phyloP scores from a whole-genome alignment of 2,797 vertebrate species.

The Gorsachius magnificus region DNA sequence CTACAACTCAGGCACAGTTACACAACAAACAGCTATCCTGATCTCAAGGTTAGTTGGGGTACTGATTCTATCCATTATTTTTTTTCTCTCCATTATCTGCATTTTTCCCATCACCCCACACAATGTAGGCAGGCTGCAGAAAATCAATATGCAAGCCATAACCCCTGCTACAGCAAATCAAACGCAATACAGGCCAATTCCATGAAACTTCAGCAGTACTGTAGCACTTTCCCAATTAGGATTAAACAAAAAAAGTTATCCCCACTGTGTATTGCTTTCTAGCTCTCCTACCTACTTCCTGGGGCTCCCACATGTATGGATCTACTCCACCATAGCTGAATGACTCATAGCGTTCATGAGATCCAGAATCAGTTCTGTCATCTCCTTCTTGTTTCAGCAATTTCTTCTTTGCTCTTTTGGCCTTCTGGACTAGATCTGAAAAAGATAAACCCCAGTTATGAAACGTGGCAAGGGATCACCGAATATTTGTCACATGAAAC shows the following conservation, averaged over 20 bases:
- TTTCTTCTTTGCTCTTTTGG: slow-evolving; percentile 96
- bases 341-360: slow-evolving; percentile 85
- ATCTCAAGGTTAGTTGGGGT: not conserved
- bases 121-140: not conserved
- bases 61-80: not conserved
- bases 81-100: too few species aligned
- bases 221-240: not conserved
- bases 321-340: slow-evolving; percentile 96
- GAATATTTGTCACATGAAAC: not conserved
- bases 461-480: not conserved
- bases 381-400: slow-evolving; percentile 90
- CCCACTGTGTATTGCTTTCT: accelerated
- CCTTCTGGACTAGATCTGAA: slow-evolving; percentile 91
- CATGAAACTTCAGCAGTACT: not conserved
- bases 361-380: slow-evolving; percentile 84
- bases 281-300: slow-evolving; percentile 89
- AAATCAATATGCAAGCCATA: not conserved
- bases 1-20: not conserved
- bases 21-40: not conserved
- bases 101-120: not conserved
- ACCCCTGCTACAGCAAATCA: not conserved
- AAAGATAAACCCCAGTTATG: not conserved
- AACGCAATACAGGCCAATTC: not conserved
- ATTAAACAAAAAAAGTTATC: not conserved
- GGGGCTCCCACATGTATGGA: slow-evolving; percentile 98